phyloP scores from a whole-genome alignment of 2,113 vertebrate species.

The Telmatochromis sp. region DNA sequence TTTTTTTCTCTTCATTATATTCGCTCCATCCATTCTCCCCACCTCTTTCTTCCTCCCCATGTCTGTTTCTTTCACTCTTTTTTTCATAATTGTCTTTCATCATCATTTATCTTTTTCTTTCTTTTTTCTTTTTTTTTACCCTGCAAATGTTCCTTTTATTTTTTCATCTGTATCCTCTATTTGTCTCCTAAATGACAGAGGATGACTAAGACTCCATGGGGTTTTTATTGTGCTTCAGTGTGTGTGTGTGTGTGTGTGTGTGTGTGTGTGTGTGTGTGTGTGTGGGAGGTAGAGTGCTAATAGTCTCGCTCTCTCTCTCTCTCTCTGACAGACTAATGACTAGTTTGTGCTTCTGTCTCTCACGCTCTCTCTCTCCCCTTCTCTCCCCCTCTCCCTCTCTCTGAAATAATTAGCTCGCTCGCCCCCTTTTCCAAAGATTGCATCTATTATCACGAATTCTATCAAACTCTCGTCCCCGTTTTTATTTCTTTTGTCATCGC shows the following conservation, averaged over 20 bases:
- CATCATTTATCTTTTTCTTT: slow-evolving; percentile 13
- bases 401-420: slow-evolving; percentile 44
- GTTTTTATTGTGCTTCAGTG: not conserved
- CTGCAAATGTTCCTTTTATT: slow-evolving; percentile 17
- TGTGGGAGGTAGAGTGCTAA: slow-evolving; percentile 31
- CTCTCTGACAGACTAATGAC: slow-evolving; percentile 66
- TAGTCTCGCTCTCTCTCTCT: slow-evolving; percentile 7
- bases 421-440: slow-evolving; percentile 12
- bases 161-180: slow-evolving; percentile 12
- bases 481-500: slow-evolving; percentile 16
- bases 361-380: not conserved
- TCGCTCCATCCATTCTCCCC: not conserved
- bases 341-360: slow-evolving; percentile 35
- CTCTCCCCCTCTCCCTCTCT: not conserved
- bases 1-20: slow-evolving; percentile 20
- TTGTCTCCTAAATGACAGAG: slow-evolving; percentile 42
- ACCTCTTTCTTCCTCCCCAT: not conserved
- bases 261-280: not conserved
- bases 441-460: slow-evolving; percentile 35
- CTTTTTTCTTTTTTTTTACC: not conserved
- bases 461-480: slow-evolving; percentile 4
- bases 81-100: slow-evolving; percentile 34
- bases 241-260: not conserved
- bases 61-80: not conserved
- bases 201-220: slow-evolving; percentile 28